These are phyloP conservation scores for Cercopithecus petaurista DNA, from an alignment of 2,797 vertebrate genomes.

Conservation along the genomic window DNA sequence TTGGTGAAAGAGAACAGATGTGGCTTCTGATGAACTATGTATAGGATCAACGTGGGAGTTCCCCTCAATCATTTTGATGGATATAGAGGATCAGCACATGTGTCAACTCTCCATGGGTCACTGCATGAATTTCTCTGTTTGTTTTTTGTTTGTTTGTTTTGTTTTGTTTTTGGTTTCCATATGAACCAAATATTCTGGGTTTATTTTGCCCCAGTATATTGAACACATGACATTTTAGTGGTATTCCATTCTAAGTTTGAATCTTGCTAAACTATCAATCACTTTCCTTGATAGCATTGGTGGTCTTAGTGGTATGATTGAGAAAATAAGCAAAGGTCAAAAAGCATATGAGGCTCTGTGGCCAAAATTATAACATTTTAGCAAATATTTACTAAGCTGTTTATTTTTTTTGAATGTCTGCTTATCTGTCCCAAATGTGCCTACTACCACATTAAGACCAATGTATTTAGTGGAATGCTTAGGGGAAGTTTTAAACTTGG, in stretches of 20 bases:
- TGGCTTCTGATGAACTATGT: constrained; percentile 51
- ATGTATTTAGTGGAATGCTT: neutral
- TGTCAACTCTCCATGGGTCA: neutral
- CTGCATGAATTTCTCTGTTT: neutral
- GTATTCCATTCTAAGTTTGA: constrained; percentile 16
- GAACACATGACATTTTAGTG: neutral
- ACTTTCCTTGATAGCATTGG: neutral
- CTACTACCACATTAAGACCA: neutral
- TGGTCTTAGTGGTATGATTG: neutral
- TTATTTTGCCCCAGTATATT: neutral
- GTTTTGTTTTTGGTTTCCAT: constrained; percentile 5
- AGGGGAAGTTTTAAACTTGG: neutral
- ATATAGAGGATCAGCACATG: neutral
- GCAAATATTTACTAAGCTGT: neutral
- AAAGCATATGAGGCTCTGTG: neutral
- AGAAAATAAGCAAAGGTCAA: constrained; percentile 4
- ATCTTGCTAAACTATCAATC: neutral
- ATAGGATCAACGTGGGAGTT: constrained; percentile 53
- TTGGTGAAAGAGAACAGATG: constrained; percentile 62
- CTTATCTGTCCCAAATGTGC: neutral
- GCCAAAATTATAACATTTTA: neutral
- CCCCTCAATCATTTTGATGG: constrained; percentile 41
- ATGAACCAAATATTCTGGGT: neutral
- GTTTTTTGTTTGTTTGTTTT: neutral
- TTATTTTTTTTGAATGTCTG: neutral